Evolutionary conservation across 2,113 vertebrate species (phyloP), one percentile per base, ranked within the genome.

Genomic region (Microtus ochrogaster): DNA sequence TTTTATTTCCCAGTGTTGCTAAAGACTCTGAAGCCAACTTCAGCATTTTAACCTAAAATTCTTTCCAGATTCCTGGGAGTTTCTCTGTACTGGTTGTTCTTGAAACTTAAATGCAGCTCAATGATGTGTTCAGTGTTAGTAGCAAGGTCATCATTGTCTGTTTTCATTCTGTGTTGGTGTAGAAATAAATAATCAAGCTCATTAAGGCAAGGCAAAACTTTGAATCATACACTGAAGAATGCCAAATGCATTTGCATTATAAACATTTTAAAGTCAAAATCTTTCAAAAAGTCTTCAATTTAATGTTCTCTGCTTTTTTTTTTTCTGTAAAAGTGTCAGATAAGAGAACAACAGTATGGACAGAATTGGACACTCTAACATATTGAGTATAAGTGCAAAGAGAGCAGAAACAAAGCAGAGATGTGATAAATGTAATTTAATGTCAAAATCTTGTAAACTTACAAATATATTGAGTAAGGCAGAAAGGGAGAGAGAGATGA

Each of bases 1-100:
- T 95, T 89, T 96, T 72, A 49, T 89, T 58, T 96, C 19, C 21
- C 94, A 92, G 63, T 95, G 76, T 93, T 96, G 16, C 72, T 96
- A 86, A 96, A 97, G 90, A 58, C 11, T 96, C 52, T 41, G 85
- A 89, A 89, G 39, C 73, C 52, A 92, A 44, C 66, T 95, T 90
- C 9, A 90, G 89, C 92, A 49, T 86, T 97, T 95, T 94, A 91
- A 83, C 49, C 61, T 96, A 52, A 36, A 58, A 21, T 30, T 85
- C 52, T 16, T 83, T 95, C 47, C 77, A 66, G 68, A 84, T 87
- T 86, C 74, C 68, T 44, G 77, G 74, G 44, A 85, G 78, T 52
- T 95, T 76, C 61, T 90, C 47, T 79, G 21, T 83, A 41, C 87
- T 87, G 30, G 84, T 30, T 92, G 36, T 94, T 95, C 90, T 78